Conservation (phyloP, 1,140 invertebrate species). For the Harpegnathos saltator region DNA sequence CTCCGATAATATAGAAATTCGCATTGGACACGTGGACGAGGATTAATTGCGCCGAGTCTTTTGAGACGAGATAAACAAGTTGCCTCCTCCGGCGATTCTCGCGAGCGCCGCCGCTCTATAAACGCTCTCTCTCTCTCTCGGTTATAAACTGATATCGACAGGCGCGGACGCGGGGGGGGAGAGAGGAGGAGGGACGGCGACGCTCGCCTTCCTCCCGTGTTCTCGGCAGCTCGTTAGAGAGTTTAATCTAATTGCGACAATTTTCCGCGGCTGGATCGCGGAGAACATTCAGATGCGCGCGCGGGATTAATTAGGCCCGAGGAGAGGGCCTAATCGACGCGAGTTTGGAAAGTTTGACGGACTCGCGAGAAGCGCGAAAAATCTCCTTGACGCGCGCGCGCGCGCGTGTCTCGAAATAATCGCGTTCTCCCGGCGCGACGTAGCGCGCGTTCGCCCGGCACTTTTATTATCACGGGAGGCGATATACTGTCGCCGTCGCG, state of each 20-base stretch:
- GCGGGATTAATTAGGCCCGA: slow-evolving; percentile 15
- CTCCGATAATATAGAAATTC: too few relatives aligned
- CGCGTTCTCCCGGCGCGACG: not conserved
- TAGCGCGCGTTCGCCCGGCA: not conserved
- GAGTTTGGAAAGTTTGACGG: slow-evolving; percentile 31
- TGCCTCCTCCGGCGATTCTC: not conserved
- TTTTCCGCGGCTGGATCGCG: not conserved
- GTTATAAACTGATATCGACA: not conserved
- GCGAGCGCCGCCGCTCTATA: not conserved
- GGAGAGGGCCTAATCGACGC: slow-evolving; percentile 5
- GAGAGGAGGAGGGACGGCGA: too few relatives aligned
- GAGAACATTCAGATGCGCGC: slow-evolving; percentile 9
- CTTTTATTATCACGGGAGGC: slow-evolving; percentile 3
- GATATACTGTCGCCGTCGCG: slow-evolving; percentile 5
- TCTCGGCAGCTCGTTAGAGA: slow-evolving; percentile 18
- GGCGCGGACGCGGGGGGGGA: not conserved
- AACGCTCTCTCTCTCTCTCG: not conserved
- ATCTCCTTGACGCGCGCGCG: not conserved
- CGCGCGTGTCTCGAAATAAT: slow-evolving; percentile 5
- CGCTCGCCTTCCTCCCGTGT: too few relatives aligned
- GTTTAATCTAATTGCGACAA: slow-evolving; percentile 40
- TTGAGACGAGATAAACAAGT: not conserved
- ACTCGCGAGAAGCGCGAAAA: slow-evolving; percentile 20
- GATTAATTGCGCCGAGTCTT: not conserved
- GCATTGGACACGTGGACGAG: not conserved